Evolutionary conservation across 1,140 invertebrate species (phyloP), one percentile per base, ranked within the genome.

Genomic region (Leptinotarsa undecemlineata): DNA sequence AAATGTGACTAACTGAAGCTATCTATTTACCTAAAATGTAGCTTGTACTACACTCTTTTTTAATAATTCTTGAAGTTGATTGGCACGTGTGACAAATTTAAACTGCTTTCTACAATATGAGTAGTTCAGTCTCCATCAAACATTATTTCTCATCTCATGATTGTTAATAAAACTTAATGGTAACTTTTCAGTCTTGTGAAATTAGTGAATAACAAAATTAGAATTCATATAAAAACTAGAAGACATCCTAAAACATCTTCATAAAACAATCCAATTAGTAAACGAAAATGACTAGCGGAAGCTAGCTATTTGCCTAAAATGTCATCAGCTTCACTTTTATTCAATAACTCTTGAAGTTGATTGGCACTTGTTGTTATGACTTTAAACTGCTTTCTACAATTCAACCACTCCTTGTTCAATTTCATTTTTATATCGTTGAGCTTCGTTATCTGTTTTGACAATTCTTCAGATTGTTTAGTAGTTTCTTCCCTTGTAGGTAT

Each of bases 281-380:
- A 42, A 42, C 11, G 33, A 42, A 0, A 42, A 42, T 11, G 33
- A 42, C 33, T 42, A 42, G 8, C 33, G 3, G 33, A 42, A 42
- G 33, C 33, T 11, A 42, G 3, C 33, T 42, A 42, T 3, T 42
- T 42, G 33, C 33, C 33, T 42, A 42, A 42, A 11, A 42, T 42
- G 33, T 42, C 0, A 42, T 42, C 33, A 42, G 8, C 33, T 11
- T 42, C 33, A 57, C n/a, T 57, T 0, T 57, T 57, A 17, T 57
- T 19, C n/a, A 57, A 57, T 57, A 57, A 17, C 14, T 17, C 51
- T 57, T 57, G 51, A 5, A 67, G 23, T 26, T 67, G 19, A 21
- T 67, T 67, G 15, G 64, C 64, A 67, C 64, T 67, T 67, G 64
- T 67, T 17, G 42, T 11, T 21, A 67, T 23, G 26, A 67, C 64